These are phyloP conservation scores for Alloplasta piceator DNA, from an alignment of 2,888 invertebrate species.

Conservation along the genomic window DNA sequence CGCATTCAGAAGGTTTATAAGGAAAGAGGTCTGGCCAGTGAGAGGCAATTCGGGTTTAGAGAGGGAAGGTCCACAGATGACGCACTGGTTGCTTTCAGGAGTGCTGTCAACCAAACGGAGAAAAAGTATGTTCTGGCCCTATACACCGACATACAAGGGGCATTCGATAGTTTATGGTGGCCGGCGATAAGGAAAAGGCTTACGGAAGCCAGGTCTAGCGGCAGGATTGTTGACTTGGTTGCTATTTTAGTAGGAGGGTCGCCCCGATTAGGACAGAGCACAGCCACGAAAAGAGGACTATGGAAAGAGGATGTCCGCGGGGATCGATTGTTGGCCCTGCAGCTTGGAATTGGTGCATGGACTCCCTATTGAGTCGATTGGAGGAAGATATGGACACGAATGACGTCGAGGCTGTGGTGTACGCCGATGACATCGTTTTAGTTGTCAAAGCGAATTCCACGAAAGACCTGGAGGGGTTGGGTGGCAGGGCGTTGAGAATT, in stretches of 20 bases:
- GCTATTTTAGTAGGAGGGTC: constrained; percentile 28
- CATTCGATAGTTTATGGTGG: constrained; percentile 78
- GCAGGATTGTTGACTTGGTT: no score
- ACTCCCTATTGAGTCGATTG: no score
- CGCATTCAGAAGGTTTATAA: constrained; percentile 68
- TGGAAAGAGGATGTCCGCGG: constrained; percentile 60
- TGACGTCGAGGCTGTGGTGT: constrained; percentile 3
- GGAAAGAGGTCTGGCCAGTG: no score
- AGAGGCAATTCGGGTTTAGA: no score
- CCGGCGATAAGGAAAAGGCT: constrained; percentile 68
- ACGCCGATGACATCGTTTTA: no score
- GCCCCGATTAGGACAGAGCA: not conserved
- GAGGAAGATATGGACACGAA: not conserved
- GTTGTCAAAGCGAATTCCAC: constrained; percentile 34
- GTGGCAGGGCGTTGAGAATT: not conserved
- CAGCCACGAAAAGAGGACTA: not conserved
- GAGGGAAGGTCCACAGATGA: constrained; percentile 70
- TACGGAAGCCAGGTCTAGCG: constrained; percentile 20
- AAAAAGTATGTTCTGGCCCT: constrained; percentile 70
- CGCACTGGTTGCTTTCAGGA: constrained; percentile 60
- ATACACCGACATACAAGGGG: constrained; percentile 74
- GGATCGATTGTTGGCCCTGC: no score
- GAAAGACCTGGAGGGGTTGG: not conserved
- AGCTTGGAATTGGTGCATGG: no score
- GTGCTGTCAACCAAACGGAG: not conserved